Evolutionary conservation across 2,888 invertebrate genomes (phyloP), one percentile per base, ranked within the genome.

Genomic region (Nudaria mundana): DNA sequence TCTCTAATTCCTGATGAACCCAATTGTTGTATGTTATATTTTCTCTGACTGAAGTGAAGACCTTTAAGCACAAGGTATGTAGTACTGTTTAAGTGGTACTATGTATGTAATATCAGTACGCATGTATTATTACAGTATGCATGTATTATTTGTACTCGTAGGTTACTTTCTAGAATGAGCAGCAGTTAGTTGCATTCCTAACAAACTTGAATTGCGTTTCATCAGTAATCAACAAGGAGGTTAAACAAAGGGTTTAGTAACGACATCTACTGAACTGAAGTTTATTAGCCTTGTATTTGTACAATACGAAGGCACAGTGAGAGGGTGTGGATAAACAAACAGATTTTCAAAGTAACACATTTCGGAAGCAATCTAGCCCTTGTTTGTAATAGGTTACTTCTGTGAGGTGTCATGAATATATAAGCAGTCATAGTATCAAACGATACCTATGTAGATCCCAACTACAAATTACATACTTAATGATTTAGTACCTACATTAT

Each of bases 281-380:
- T 66, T 71, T 75, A 76, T 76, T 76, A 71, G 62, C 35, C 56
- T 62, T 71, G 74, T 79, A 75, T 78, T 78, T 76, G 68, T 65
- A 63, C 55, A 62, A 63, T 62, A 49, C 55, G 47, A 52, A 56
- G 58, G 59, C 56, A 59, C 53, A 48, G 38, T 40, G 41, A 44
- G 30, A 38, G 53, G 64, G 61, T 64, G 63, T 66, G 56, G 53
- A 59, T 66, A 52, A 61, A 52, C 68, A 74, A 70, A 71, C 69
- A 66, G 66, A 69, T 71, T 71, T 59, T 49, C 62, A 60, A 69
- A 71, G 66, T 70, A 67, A 71, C 67, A 64, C 64, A 68, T 71
- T 73, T 59, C 44, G 65, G 64, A 71, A 71, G 68, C 71, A 72
- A 76, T 73, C 67, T 66, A 56, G 52, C 48, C 43, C 40, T 7